These are phyloP conservation scores for Caenorhabditis remanei DNA, from an alignment of 1,140 invertebrate species.

Conservation along the genomic window DNA sequence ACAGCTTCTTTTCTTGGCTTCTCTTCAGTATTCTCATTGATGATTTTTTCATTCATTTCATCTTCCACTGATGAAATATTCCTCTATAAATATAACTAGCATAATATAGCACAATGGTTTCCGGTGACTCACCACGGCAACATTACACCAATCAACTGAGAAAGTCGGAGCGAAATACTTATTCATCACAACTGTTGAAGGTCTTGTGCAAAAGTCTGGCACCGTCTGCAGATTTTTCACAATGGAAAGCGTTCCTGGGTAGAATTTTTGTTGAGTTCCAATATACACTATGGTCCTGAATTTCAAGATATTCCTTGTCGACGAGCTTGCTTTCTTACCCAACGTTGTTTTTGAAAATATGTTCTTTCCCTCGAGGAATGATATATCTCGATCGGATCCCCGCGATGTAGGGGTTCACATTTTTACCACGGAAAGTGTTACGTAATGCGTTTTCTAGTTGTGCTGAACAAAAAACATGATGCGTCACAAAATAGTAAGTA, in stretches of 20 bases:
- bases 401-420: constrained; percentile 76
- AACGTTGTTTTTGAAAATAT: constrained; percentile 58
- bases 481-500: neutral
- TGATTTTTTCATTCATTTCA: constrained; percentile 25
- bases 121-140: constrained; percentile 69
- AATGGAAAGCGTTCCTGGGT: constrained; percentile 72
- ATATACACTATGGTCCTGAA: constrained; percentile 72
- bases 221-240: constrained; percentile 68
- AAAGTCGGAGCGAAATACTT: constrained; percentile 69
- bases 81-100: constrained; percentile 66
- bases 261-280: constrained; percentile 73
- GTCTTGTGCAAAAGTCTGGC: constrained; percentile 70
- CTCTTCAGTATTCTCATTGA: neutral
- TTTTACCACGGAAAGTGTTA: constrained; percentile 72
- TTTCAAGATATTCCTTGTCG: neutral
- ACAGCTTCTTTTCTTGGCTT: neutral
- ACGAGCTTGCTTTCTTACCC: constrained; percentile 6
- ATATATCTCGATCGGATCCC: constrained; percentile 68
- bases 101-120: neutral
- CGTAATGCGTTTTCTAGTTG: constrained; percentile 71
- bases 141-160: constrained; percentile 74
- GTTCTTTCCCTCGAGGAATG: constrained; percentile 50
- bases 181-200: constrained; percentile 70
- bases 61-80: constrained; percentile 70
- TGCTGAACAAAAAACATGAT: constrained; percentile 52